Evolutionary conservation across 2,888 invertebrate species (phyloP).

Genomic region (Drosophila austrosaltans): DNA sequence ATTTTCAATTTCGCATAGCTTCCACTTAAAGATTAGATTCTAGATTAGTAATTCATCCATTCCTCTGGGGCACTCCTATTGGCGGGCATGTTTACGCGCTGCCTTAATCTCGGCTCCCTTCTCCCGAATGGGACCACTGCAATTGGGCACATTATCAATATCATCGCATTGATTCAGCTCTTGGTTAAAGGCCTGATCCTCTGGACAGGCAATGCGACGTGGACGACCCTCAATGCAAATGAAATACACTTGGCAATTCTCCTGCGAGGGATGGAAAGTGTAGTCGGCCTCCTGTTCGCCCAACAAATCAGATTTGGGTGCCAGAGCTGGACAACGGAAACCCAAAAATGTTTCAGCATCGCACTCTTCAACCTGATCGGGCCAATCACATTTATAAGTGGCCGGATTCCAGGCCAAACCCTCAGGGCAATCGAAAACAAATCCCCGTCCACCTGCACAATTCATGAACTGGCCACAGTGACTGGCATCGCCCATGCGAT

Average conservation of each 20-base stretch:
- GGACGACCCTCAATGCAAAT: constrained; percentile 90
- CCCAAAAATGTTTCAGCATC: constrained; percentile 91
- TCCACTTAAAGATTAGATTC: constrained; percentile 16
- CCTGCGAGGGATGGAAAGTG: constrained; percentile 84
- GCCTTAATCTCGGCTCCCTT: constrained; percentile 76
- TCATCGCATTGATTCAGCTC: constrained; percentile 89
- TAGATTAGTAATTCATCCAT: constrained; percentile 13
- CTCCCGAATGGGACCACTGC: constrained; percentile 84
- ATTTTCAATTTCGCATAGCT: constrained; percentile 32
- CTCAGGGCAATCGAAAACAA: constrained; percentile 91
- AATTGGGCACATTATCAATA: constrained; percentile 90
- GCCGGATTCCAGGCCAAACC: constrained; percentile 91
- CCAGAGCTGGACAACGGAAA: constrained; percentile 89
- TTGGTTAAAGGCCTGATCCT: constrained; percentile 91
- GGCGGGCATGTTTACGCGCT: constrained; percentile 71
- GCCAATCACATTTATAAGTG: constrained; percentile 93
- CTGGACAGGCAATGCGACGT: constrained; percentile 90
- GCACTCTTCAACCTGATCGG: constrained; percentile 91
- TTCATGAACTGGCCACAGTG: constrained; percentile 92
- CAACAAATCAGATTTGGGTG: constrained; percentile 78
- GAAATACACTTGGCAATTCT: constrained; percentile 91
- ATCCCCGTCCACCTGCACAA: constrained; percentile 91
- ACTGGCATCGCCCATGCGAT: constrained; percentile 87
- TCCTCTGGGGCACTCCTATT: constrained; percentile 25
- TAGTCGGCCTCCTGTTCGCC: constrained; percentile 84